These are phyloP conservation scores for Motacilla alba DNA, from an alignment of 2,113 vertebrate genomes.

Conservation along the genomic window DNA sequence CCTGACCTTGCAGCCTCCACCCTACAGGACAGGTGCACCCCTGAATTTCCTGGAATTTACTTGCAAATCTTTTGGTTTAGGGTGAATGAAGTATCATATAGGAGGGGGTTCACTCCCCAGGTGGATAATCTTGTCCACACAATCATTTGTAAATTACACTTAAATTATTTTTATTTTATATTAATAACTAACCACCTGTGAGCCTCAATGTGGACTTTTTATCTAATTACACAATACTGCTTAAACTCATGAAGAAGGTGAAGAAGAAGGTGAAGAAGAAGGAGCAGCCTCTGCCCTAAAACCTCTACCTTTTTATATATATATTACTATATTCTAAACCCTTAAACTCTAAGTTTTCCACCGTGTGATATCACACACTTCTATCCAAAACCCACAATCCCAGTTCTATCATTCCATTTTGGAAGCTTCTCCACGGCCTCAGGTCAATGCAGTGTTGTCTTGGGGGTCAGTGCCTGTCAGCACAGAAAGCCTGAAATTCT, in stretches of 20 bases:
- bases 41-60: not conserved
- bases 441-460: not conserved
- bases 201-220: not conserved
- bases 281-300: not conserved
- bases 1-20: not conserved
- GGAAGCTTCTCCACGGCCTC: not conserved
- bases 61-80: not conserved
- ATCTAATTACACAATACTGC: not conserved
- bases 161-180: not conserved
- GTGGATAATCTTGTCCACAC: not conserved
- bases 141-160: not conserved
- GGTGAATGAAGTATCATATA: rapidly evolving
- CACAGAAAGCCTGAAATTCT: not conserved
- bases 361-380: not conserved
- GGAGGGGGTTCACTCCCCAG: not conserved
- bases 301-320: not conserved
- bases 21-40: not conserved
- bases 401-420: not conserved
- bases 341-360: not conserved
- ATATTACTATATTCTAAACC: not conserved
- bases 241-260: not conserved
- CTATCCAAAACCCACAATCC: not conserved
- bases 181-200: not conserved
- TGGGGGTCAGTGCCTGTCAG: not conserved
- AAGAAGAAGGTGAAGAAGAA: not conserved